Base-by-base conservation (phyloP, 2,797 vertebrate genomes). In the Meda fulgida region DNA sequence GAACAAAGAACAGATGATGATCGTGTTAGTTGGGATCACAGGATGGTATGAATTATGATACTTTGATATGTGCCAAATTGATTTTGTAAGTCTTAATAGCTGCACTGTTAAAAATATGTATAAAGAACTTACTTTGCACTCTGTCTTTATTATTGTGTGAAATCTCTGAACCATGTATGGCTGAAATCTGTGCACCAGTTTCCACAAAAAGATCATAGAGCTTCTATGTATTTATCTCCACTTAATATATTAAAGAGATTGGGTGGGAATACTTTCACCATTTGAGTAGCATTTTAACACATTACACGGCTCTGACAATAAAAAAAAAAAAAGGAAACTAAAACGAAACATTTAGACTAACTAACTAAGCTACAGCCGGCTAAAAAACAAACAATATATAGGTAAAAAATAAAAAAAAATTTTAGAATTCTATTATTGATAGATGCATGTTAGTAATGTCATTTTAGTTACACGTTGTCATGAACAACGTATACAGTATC, bases 41-140 rank as follows among this genome's bases (percentile, higher is more conserved):
- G 80, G 76, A 83, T 65, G 10, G 75, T 21, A 84, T 8, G 55
- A 82, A 76, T 78, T 73, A 55, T 69, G 78, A 55, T 38, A 63
- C 34, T 70, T 88, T 89, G 71, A 81, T 38, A 55, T 88, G 91
- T 94, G 93, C 93, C 92, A 94, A 93, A 88, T 86, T 58, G 84
- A 90, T 86, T 88, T 86, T 91, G 79, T 84, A 86, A 78, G 76
- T 87, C 34, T 90, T 92, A 91, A 83, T 89, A 91, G 92, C 29
- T 91, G 92, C 94, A 93, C 90, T 93, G 89, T 91, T 77, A 84
- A 89, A 89, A 88, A 88, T 11, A 87, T 75, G 81, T 71, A 51
- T 78, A 70, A 85, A 84, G 58, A 79, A 81, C 90, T 91, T 93
- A 92, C 92, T 91, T 92, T 92, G 88, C 89, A 82, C 78, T 46